Conservation (phyloP, 1,140 invertebrate species). For the Drosophila santomea region DNA sequence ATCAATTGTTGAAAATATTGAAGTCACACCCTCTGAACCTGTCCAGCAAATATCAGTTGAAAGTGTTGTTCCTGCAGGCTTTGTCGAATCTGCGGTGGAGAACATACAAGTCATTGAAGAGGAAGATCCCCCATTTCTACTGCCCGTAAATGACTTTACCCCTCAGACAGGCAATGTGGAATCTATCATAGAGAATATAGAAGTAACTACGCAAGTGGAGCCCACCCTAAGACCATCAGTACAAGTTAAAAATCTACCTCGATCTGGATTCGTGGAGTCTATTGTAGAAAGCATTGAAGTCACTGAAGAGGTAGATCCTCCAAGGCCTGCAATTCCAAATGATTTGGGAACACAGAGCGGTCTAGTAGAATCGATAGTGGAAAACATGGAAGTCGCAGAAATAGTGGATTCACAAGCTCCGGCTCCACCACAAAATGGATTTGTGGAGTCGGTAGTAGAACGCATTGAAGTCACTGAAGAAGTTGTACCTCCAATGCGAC, state of each 20-base stretch:
- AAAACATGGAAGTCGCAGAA: conserved; percentile 23
- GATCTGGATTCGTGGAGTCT: conserved; percentile 20
- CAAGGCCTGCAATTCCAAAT: not conserved
- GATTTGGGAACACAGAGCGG: not conserved
- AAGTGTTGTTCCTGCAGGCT: not conserved
- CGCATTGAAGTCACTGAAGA: conserved; percentile 15
- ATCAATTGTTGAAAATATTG: conserved; percentile 15
- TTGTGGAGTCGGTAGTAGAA: conserved; percentile 25
- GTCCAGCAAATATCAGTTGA: conserved; percentile 1
- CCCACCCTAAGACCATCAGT: not conserved
- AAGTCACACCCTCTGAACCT: not conserved
- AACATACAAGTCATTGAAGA: conserved; percentile 10
- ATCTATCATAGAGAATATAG: conserved; percentile 12
- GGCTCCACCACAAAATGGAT: not conserved
- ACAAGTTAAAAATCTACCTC: not conserved
- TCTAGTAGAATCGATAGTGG: conserved; percentile 20
- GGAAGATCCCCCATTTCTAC: conserved; percentile 10
- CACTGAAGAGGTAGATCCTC: not conserved
- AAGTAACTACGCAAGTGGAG: conserved; percentile 2
- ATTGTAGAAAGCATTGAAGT: conserved; percentile 30
- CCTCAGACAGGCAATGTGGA: conserved; percentile 9
- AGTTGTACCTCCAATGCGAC: not conserved
- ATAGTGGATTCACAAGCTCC: not conserved
- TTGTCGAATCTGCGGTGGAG: conserved; percentile 21
- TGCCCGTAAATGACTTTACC: not conserved